Evolutionary conservation across 2,888 invertebrate species (phyloP).

Genomic region (Drosophila birchii): DNA sequence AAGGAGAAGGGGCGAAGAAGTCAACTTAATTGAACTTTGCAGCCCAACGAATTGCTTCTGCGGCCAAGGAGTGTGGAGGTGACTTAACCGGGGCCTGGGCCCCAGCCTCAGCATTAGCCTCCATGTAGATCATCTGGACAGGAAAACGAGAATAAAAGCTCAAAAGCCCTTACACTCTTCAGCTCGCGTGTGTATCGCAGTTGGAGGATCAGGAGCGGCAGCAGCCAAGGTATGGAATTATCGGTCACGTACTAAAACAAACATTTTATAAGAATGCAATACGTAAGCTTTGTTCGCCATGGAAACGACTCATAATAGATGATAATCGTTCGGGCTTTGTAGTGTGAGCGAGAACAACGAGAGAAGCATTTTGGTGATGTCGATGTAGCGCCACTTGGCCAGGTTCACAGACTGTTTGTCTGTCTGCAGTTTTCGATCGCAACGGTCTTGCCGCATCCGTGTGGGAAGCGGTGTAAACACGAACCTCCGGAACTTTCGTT

Average conservation of each 20-base stretch:
- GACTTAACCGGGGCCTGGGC: background rate
- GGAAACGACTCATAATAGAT: slow-evolving; percentile 81
- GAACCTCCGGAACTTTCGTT: slow-evolving; percentile 37
- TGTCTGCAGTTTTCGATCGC: slow-evolving; percentile 31
- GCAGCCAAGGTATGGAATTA: slow-evolving; percentile 46
- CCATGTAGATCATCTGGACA: slow-evolving; percentile 75
- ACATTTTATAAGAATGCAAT: slow-evolving; percentile 81
- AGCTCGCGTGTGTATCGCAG: slow-evolving; percentile 75
- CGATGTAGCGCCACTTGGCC: slow-evolving; percentile 75
- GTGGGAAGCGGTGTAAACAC: slow-evolving; percentile 69
- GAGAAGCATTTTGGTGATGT: slow-evolving; percentile 48
- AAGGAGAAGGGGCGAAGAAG: slow-evolving; percentile 46
- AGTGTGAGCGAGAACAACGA: slow-evolving; percentile 16
- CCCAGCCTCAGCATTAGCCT: slow-evolving; percentile 4
- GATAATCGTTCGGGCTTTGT: slow-evolving; percentile 81
- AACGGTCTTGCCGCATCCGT: slow-evolving; percentile 32
- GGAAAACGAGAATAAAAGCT: slow-evolving; percentile 16
- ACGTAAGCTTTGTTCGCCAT: slow-evolving; percentile 34
- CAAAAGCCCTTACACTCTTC: slow-evolving; percentile 2
- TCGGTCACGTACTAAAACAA: slow-evolving; percentile 85
- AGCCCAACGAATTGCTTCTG: slow-evolving; percentile 78
- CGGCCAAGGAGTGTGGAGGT: slow-evolving; percentile 35
- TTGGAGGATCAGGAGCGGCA: slow-evolving; percentile 67
- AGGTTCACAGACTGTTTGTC: slow-evolving; percentile 9
- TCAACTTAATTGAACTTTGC: slow-evolving; percentile 79